Conservation (phyloP, 2,888 invertebrate species). For the Pollenia amentaria region DNA sequence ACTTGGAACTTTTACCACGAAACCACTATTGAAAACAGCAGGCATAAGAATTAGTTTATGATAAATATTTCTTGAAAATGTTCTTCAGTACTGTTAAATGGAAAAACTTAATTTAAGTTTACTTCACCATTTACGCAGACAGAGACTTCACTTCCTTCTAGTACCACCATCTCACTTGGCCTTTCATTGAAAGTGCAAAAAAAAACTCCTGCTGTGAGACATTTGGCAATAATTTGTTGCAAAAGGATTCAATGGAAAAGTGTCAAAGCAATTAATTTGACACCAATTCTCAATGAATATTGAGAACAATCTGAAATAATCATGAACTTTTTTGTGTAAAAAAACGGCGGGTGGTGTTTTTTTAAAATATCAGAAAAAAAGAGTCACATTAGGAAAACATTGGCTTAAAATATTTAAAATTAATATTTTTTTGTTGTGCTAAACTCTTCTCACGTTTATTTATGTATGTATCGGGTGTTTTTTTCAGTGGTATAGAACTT, state of each 20-base stretch:
- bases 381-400: neutral
- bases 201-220: conserved; percentile 59
- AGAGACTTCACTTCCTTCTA: neutral
- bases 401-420: conserved; percentile 26
- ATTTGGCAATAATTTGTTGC: conserved; percentile 66
- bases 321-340: conserved; percentile 9
- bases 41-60: conserved; percentile 10
- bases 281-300: conserved; percentile 55
- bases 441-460: neutral
- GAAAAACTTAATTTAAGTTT: neutral
- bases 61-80: conserved; percentile 18
- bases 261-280: conserved; percentile 80
- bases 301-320: conserved; percentile 25
- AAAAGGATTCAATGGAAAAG: conserved; percentile 75
- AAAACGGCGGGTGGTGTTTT: conserved; percentile 63
- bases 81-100: neutral
- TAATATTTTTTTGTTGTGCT: conserved; percentile 21
- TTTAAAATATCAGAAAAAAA: conserved; percentile 9
- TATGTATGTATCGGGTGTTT: neutral
- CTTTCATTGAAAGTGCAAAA: conserved; percentile 57
- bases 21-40: conserved; percentile 1
- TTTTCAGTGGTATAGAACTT: too few species aligned
- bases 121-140: neutral
- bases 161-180: neutral
- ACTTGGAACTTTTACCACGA: neutral